Evolutionary conservation across 2,888 invertebrate species (phyloP).

Genomic region (Megastigmus dorsalis): DNA sequence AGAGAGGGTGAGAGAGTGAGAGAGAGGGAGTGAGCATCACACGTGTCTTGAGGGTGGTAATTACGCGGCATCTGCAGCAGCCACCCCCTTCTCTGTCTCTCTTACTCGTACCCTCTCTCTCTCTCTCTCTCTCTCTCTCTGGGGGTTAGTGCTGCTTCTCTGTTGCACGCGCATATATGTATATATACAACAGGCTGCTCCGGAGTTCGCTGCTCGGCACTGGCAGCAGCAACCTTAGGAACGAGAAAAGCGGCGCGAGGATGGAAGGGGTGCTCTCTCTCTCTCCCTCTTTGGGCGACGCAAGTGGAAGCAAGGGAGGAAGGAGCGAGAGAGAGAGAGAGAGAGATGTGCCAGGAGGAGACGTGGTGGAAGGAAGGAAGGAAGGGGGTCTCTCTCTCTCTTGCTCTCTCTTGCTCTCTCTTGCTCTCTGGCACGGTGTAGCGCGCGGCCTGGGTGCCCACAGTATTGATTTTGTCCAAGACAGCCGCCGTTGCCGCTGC

Average conservation of each 20-base stretch:
- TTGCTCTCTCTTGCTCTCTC: neutral
- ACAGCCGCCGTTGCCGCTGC: slow-evolving; percentile 71
- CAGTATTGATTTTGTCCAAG: slow-evolving; percentile 75
- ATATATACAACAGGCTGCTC: too few species aligned
- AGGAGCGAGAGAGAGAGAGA: neutral
- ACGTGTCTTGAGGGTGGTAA: slow-evolving; percentile 75
- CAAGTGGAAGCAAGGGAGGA: neutral
- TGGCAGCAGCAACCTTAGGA: slow-evolving; percentile 16
- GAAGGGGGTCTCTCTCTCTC: slow-evolving; percentile 37
- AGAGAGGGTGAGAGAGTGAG: too few species aligned
- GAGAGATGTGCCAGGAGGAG: slow-evolving; percentile 54
- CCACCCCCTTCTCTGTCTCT: slow-evolving; percentile 48
- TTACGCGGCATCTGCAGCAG: slow-evolving; percentile 74
- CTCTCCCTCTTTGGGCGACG: neutral
- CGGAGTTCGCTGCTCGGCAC: too few species aligned
- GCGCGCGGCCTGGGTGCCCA: slow-evolving; percentile 68
- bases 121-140: neutral
- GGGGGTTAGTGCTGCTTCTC: neutral
- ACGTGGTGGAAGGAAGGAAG: slow-evolving; percentile 52
- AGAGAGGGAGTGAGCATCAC: slow-evolving; percentile 68
- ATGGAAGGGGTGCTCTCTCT: too few species aligned
- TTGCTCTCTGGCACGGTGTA: slow-evolving; percentile 44
- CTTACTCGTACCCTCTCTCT: neutral
- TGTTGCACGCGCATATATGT: neutral
- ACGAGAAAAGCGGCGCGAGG: neutral